Conservation (phyloP, 2,797 vertebrate genomes). For the Lacerta viridis region DNA sequence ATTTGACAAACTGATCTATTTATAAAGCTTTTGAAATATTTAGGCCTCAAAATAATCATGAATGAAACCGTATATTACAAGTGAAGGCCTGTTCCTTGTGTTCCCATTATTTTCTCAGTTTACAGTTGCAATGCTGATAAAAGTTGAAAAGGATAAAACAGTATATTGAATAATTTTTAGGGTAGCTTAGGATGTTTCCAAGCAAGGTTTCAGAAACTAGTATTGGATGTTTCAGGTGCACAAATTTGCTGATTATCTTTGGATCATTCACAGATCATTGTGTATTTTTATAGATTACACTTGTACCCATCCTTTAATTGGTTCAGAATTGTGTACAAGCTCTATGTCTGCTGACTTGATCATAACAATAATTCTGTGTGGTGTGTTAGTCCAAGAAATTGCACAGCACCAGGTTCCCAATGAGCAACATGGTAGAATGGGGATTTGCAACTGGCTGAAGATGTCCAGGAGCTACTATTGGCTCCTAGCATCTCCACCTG, state of each 20-base stretch:
- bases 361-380: not conserved
- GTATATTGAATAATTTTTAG: not conserved
- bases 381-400: not conserved
- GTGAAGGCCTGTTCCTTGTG: not conserved
- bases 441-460: no score
- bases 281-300: not conserved
- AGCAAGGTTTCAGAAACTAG: not conserved
- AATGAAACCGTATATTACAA: not conserved
- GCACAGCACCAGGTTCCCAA: not conserved
- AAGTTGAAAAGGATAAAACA: conserved; percentile 15
- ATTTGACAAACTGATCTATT: conserved; percentile 47
- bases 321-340: not conserved
- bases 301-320: no score
- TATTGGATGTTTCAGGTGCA: not conserved
- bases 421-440: not conserved
- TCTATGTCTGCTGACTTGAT: not conserved
- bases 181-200: not conserved
- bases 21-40: conserved; percentile 45
- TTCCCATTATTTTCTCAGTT: not conserved
- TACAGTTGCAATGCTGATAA: not conserved
- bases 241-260: not conserved
- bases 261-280: not conserved
- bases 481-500: no score
- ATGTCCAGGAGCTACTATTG: no score
- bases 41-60: not conserved